Evolutionary conservation across 2,113 vertebrate species (phyloP).

Genomic region (Tenebrosternarchus preto): DNA sequence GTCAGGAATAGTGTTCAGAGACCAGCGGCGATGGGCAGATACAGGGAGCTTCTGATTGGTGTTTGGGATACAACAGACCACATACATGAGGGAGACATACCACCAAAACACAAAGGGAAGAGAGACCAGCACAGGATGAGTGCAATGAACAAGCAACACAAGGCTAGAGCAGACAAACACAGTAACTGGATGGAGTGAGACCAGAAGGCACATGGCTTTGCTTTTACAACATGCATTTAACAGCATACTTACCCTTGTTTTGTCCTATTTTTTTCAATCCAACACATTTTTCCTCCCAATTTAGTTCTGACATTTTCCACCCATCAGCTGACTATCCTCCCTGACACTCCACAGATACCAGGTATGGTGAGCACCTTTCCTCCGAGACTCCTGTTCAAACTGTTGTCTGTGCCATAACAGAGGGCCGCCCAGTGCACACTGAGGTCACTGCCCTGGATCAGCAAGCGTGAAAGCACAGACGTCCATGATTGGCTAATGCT

Average conservation of each 20-base stretch:
- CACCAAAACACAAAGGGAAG: slow-evolving; percentile 77
- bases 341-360: no score
- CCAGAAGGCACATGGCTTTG: slow-evolving; percentile 1
- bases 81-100: slow-evolving; percentile 59
- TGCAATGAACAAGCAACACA: slow-evolving; percentile 31
- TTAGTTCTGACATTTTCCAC: no score
- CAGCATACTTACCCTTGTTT: neutral
- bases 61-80: slow-evolving; percentile 77
- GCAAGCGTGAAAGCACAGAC: no score
- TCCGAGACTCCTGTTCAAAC: no score
- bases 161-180: neutral
- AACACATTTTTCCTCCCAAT: no score
- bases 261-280: no score
- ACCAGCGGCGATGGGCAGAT: slow-evolving; percentile 94
- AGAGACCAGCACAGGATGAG: slow-evolving; percentile 35
- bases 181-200: neutral
- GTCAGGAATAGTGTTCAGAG: slow-evolving; percentile 97
- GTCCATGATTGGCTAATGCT: no score
- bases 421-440: no score
- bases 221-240: neutral
- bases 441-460: no score
- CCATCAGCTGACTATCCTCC: no score
- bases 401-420: no score
- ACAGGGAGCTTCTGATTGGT: slow-evolving; percentile 90
- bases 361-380: no score